phyloP scores from a whole-genome alignment of 2,113 vertebrate species.

The Limnothrissa miodon region DNA sequence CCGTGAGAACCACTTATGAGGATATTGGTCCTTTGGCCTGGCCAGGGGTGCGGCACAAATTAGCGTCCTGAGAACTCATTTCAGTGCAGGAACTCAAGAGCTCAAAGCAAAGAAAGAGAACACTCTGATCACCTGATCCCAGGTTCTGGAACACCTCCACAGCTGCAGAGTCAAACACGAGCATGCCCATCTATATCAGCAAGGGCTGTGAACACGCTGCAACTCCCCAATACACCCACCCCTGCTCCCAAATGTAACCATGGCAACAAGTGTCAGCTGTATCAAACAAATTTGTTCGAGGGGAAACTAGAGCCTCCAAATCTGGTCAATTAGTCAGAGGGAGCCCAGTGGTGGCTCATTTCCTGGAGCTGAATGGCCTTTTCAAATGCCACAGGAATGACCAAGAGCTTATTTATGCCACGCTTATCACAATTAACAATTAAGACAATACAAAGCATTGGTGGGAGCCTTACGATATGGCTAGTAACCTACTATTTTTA shows the following conservation, averaged over 20 bases:
- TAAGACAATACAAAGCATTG: slow-evolving; percentile 37
- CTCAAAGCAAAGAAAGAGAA: slow-evolving; percentile 26
- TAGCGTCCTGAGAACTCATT: slow-evolving; percentile 75
- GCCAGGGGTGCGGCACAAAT: slow-evolving; percentile 67
- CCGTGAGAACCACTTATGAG: slow-evolving; percentile 80
- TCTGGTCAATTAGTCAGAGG: slow-evolving; percentile 52
- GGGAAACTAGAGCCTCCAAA: slow-evolving; percentile 69
- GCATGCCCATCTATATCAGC: slow-evolving; percentile 44
- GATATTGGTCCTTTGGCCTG: slow-evolving; percentile 72
- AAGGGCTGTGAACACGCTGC: slow-evolving; percentile 37
- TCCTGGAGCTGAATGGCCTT: slow-evolving; percentile 59
- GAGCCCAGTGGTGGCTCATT: slow-evolving; percentile 54
- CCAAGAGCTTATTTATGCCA: slow-evolving; percentile 43
- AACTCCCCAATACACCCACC: too few relatives aligned
- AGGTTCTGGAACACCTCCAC: slow-evolving; percentile 62
- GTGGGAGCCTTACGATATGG: slow-evolving; percentile 6
- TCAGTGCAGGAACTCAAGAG: slow-evolving; percentile 73
- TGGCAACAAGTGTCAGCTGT: slow-evolving; percentile 67
- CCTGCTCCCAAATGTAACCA: slow-evolving; percentile 51
- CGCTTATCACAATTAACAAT: slow-evolving; percentile 25
- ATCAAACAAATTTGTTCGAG: slow-evolving; percentile 57
- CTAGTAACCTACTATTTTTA: slow-evolving; percentile 26
- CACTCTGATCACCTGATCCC: slow-evolving; percentile 25
- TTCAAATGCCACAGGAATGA: slow-evolving; percentile 46
- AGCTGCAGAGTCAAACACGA: slow-evolving; percentile 69